Evolutionary conservation across 2,113 vertebrate species (phyloP), one percentile per base, ranked within the genome.

Genomic region (Ranitomeya imitator): DNA sequence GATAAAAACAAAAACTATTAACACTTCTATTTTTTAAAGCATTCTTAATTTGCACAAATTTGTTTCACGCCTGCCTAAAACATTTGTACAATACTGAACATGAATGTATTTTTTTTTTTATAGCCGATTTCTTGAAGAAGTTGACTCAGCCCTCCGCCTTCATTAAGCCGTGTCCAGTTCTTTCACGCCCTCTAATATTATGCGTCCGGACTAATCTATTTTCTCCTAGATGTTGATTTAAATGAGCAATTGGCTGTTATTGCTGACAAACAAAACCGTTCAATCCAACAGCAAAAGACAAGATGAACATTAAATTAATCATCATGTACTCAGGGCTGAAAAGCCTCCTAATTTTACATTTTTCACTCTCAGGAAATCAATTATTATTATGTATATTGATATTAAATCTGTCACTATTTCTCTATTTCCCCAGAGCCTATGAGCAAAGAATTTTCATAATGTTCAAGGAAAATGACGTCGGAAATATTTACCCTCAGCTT

Each of bases 321-420:
- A 94, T 85, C 91, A 86, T 92, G 89, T 54, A 55, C 92, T 94
- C 94, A 92, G 90, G 93, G 91, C 93, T 91, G 89, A 93, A 93
- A 94, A 94, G 92, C 90, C 90, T 93, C 93, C 93, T 94, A 95
- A 95, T 95, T 95, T 94, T 92, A 92, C 91, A 94, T 95, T 93
- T 95, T 93, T 95, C 93, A 95, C 94, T 92, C 92, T 90, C 89
- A 87, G 90, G 90, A 95, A 95, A 95, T 95, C 95, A 95, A 95
- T 96, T 95, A 94, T 95, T 95, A 92, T 94, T 94, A 95, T 95
- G 93, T 93, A 94, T 95, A 95, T 95, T 94, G 95, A 95, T 95
- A 94, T 93, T 91, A 91, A 92, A 91, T 93, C 94, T 94, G 93
- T 95, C 94, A 95, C 90, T 92, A 74, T 92, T 93, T 91, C 91